Percentiles rank a stretch among this genome's conserved stretches.
phyloP scores from a whole-genome alignment of 1,140 invertebrate genomes.

The Spodoptera frugiperda region DNA sequence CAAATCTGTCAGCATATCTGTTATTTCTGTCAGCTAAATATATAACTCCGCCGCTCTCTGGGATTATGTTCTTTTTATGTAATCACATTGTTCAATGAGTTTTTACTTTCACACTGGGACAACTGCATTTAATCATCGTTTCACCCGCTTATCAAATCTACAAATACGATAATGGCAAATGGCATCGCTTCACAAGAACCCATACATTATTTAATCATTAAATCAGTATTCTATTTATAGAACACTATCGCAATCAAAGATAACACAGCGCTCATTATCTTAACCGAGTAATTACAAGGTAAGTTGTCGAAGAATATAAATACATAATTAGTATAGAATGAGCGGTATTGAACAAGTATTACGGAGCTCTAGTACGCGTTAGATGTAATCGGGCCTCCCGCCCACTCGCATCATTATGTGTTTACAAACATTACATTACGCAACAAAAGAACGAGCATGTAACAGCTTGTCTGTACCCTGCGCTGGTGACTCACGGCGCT shows the following conservation, averaged over 20 bases:
- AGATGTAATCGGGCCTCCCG: constrained; percentile 30
- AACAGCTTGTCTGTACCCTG: constrained; percentile 7
- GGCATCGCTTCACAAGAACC: neutral
- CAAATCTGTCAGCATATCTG: constrained; percentile 26
- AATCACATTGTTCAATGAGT: neutral
- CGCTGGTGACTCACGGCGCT: neutral
- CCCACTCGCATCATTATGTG: constrained; percentile 14
- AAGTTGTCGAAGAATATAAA: too few species aligned
- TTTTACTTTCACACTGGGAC: neutral
- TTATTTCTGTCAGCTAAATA: constrained; percentile 29
- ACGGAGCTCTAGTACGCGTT: neutral
- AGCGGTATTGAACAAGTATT: constrained; percentile 6
- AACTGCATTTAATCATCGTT: too few species aligned
- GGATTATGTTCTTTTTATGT: neutral
- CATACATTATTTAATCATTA: neutral
- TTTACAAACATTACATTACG: constrained; percentile 35
- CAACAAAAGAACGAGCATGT: constrained; percentile 23
- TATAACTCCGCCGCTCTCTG: constrained; percentile 13
- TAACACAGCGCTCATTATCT: constrained; percentile 3
- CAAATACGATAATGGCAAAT: neutral
- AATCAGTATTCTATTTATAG: constrained; percentile 7
- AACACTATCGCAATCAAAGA: neutral
- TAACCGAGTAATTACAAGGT: neutral
- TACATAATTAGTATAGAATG: neutral
- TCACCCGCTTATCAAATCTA: neutral